Percentiles rank a stretch among this genome's conserved stretches.
Conservation (phyloP, 2,888 invertebrate species). For the Xanthorhoe designata region DNA sequence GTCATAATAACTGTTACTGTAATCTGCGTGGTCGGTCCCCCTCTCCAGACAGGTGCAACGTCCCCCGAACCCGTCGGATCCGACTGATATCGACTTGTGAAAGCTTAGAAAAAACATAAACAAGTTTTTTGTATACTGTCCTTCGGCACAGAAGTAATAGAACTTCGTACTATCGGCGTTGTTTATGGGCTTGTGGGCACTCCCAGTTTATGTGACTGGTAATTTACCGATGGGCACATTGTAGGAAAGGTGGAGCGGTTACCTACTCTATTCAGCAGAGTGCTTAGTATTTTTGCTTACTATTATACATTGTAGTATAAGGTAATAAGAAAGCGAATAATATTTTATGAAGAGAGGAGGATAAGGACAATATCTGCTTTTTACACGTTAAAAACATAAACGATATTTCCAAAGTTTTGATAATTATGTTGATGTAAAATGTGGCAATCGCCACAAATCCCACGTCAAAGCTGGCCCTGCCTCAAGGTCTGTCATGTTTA, state of each 20-base stretch:
- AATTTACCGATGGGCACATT: conserved; percentile 39
- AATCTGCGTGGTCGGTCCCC: conserved; percentile 30
- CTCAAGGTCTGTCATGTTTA: conserved; percentile 40
- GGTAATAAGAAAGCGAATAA: too few relatives aligned
- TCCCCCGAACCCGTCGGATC: conserved; percentile 55
- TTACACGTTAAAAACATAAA: too few relatives aligned
- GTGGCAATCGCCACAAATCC: conserved; percentile 14
- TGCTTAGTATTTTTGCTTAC: conserved; percentile 14
- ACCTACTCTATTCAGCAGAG: conserved; percentile 20
- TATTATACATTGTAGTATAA: too few relatives aligned
- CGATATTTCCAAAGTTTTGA: too few relatives aligned
- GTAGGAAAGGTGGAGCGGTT: conserved; percentile 30
- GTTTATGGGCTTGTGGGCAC: conserved; percentile 35
- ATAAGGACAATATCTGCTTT: too few relatives aligned
- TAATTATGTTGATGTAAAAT: neutral
- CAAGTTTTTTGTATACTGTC: conserved; percentile 40
- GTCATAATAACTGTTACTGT: conserved; percentile 32
- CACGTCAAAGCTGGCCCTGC: conserved; percentile 33
- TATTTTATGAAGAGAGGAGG: too few relatives aligned
- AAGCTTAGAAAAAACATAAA: conserved; percentile 45
- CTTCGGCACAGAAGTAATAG: conserved; percentile 24
- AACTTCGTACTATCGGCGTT: conserved; percentile 22
- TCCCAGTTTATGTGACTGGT: conserved; percentile 34
- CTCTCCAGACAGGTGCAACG: conserved; percentile 63
- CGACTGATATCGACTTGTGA: conserved; percentile 43